These are phyloP conservation scores for Geothlypis trichas DNA, from an alignment of 2,113 vertebrate genomes.

Conservation along the genomic window DNA sequence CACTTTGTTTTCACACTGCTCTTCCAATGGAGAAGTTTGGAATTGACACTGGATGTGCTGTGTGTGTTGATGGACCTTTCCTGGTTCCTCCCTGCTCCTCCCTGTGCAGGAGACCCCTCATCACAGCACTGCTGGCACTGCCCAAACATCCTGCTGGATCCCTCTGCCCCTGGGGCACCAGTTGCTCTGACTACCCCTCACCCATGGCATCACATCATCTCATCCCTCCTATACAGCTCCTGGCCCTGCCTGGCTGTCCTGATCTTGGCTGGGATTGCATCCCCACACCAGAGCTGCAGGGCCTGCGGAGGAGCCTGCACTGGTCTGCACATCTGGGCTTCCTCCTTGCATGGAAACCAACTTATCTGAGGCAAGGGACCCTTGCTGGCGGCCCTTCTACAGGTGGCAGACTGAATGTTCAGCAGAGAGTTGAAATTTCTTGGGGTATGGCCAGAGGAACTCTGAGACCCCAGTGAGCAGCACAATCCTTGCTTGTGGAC, in stretches of 20 bases:
- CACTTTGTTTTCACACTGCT: neutral
- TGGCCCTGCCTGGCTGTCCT: neutral
- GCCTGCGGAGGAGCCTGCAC: rapidly evolving
- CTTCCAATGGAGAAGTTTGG: neutral
- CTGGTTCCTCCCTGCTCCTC: neutral
- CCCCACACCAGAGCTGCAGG: neutral
- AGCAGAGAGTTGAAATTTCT: neutral
- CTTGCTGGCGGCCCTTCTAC: neutral
- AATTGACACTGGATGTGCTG: rapidly evolving
- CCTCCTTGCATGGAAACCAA: neutral
- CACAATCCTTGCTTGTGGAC: neutral
- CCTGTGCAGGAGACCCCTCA: neutral
- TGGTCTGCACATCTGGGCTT: rapidly evolving
- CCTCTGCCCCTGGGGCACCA: neutral
- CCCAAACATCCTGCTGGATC: neutral
- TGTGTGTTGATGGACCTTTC: neutral
- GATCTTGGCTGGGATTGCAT: neutral
- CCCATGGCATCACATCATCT: neutral
- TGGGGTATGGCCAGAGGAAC: neutral
- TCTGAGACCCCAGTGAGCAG: neutral
- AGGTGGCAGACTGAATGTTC: neutral
- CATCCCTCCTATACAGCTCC: neutral
- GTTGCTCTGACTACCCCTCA: neutral
- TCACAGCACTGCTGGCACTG: rapidly evolving
- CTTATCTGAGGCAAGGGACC: neutral